A percentile compares a stretch with the other conserved stretches of the same genome.
phyloP scores from a whole-genome alignment of 2,888 invertebrate species.

The Himalopsyche japonica region DNA sequence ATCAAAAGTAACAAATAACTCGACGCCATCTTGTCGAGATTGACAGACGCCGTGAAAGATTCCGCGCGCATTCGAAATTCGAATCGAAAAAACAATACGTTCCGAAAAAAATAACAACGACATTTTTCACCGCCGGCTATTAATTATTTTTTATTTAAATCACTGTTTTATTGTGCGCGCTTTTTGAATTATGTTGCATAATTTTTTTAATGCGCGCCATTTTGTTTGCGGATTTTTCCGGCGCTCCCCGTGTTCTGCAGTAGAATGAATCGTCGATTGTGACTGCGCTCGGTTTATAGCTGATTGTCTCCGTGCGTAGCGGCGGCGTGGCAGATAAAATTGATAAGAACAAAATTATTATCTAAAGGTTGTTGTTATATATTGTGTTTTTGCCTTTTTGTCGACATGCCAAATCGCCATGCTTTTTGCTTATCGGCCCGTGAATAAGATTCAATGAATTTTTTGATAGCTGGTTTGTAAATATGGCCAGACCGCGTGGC shows the following conservation, averaged over 20 bases:
- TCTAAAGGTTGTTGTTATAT: background rate
- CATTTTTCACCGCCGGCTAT: background rate
- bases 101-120: background rate
- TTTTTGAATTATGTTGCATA: too few relatives aligned
- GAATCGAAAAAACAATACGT: background rate
- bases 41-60: background rate
- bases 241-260: background rate
- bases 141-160: background rate
- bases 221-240: background rate
- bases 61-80: background rate
- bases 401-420: background rate
- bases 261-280: background rate
- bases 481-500: background rate
- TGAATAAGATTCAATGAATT: background rate
- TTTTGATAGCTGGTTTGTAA: background rate
- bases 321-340: conserved; percentile 7
- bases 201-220: too few relatives aligned
- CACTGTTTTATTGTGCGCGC: background rate
- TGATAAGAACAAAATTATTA: background rate
- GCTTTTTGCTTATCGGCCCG: background rate
- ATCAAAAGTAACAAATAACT: background rate
- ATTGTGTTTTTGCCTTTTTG: background rate
- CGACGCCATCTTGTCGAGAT: background rate
- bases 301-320: background rate
- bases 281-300: background rate